Base-by-base conservation (phyloP, 1,140 invertebrate species). In the Sesamia nonagrioides region DNA sequence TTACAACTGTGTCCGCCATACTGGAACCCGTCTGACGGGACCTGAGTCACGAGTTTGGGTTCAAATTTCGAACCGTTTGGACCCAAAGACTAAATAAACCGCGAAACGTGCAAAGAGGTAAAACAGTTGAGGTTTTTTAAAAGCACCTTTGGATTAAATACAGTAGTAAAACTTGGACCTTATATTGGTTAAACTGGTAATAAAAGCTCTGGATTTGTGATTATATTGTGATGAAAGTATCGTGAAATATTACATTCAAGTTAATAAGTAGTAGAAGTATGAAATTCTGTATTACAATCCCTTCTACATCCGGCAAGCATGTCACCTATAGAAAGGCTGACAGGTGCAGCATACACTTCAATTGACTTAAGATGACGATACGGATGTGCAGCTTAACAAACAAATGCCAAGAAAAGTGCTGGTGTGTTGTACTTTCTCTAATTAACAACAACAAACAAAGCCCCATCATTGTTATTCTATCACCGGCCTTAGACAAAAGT, bases 41-140 rank as follows among this genome's bases (percentile, higher is more conserved):
- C 5, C 79, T 86, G 82, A 90, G 89, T 92, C 91, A 92, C 89
- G 91, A 91, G 78, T 88, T 68, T 48, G 77, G 86, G 86, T 90
- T 92, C 89, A 84, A 89, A 90, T 91, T 92, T 89, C 91, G 85
- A 86, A 83, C 86, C 85, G 81, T 78, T 81, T 74, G 18, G 84
- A 80, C 82, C 82, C 81, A 58, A 74, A 89, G 85, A 87, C 85
- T 89, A 88, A 90, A 89, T 89, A 88, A 86, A 83, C 50, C 52
- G 17, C 27, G 42, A 37, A 71, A 52, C 50, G 48, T 52, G 68
- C 50, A 35, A 71, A 54, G 42, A 27, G 27, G 68, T 71, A 52
- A 71, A 71, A 71, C 68, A 71, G 66, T 45, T 18, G 48, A 52
- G 48, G 48, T 54, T 71, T 27, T n/a, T 52, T 52, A 35, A 35